Evolutionary conservation across 2,797 vertebrate species (phyloP).

Genomic region (Tapirus indicus): DNA sequence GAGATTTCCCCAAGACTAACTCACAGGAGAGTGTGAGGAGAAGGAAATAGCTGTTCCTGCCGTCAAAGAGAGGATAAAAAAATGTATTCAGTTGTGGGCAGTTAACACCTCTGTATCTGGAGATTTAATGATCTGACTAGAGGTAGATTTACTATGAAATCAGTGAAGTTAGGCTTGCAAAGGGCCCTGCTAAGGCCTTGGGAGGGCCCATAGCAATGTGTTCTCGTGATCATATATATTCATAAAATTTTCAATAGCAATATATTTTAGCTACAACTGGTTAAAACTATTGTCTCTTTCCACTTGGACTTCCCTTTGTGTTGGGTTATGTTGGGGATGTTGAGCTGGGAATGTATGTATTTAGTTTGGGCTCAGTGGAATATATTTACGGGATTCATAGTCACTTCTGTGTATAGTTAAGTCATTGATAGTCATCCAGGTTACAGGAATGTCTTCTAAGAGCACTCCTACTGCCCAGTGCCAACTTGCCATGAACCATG

Average conservation of each 20-base stretch:
- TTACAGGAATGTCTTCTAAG: neutral
- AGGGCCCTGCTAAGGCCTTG: neutral
- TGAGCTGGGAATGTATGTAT: neutral
- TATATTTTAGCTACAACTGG: neutral
- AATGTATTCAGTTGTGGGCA: neutral
- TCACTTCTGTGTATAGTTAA: neutral
- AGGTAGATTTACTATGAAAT: neutral
- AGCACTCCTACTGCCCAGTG: neutral
- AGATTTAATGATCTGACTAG: neutral
- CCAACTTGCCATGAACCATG: neutral
- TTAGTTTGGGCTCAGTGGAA: neutral
- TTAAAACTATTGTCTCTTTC: neutral
- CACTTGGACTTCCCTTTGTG: neutral
- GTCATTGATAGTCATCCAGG: neutral
- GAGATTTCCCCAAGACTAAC: neutral
- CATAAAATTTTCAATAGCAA: neutral
- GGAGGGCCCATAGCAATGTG: neutral
- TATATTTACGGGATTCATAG: neutral
- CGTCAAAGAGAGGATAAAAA: neutral
- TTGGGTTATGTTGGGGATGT: neutral
- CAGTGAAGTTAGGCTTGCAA: neutral
- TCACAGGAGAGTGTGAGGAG: neutral
- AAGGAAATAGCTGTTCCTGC: neutral
- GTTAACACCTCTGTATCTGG: neutral
- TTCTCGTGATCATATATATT: neutral